Evolutionary conservation across 2,113 vertebrate genomes (phyloP).

Genomic region (Variabilichromis moorii): DNA sequence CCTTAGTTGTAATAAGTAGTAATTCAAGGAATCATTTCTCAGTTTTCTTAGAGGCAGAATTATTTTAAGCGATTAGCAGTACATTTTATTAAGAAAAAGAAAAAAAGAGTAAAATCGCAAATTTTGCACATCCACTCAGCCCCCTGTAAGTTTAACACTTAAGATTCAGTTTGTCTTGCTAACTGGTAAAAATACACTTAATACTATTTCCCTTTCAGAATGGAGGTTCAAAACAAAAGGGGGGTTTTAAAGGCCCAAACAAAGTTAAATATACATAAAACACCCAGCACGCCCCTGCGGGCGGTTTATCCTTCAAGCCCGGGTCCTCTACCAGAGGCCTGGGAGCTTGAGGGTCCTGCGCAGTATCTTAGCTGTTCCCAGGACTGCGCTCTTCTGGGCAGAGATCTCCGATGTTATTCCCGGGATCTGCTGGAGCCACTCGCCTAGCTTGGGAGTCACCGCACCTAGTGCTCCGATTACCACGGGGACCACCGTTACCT

Average conservation of each 20-base stretch:
- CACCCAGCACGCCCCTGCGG: too few species aligned
- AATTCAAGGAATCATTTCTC: not conserved
- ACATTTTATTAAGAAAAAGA: not conserved
- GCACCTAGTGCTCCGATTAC: too few species aligned
- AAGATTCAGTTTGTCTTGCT: not conserved
- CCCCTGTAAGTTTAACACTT: not conserved
- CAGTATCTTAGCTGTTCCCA: too few species aligned
- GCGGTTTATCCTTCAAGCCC: rapidly evolving
- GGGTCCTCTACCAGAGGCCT: too few species aligned
- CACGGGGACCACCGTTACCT: too few species aligned
- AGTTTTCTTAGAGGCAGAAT: not conserved
- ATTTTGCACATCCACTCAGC: not conserved
- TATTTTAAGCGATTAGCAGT: not conserved
- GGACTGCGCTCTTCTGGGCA: too few species aligned
- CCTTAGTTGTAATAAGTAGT: not conserved
- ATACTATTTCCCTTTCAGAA: not conserved
- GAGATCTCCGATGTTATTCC: too few species aligned
- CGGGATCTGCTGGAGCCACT: too few species aligned
- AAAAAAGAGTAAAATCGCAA: not conserved
- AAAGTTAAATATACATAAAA: not conserved
- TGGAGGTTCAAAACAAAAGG: not conserved
- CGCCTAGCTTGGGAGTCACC: too few species aligned
- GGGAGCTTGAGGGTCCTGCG: too few species aligned
- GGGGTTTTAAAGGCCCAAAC: not conserved
- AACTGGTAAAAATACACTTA: not conserved